phyloP scores from a whole-genome alignment of 2,797 vertebrate species.

The Malurus leucopterus region DNA sequence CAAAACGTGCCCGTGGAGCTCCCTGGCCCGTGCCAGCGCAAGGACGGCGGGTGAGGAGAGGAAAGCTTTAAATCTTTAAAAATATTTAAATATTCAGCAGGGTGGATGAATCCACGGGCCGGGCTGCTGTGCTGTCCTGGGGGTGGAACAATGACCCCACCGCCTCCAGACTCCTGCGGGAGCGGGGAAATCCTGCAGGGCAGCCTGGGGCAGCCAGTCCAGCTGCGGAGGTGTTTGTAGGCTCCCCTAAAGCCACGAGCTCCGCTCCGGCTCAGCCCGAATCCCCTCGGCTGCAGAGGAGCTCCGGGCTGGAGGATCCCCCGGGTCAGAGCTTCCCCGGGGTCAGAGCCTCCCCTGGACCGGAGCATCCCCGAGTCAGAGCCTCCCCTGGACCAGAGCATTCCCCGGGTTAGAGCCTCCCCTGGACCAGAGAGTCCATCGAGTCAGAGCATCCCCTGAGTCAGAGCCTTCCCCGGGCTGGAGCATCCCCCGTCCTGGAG shows the following conservation, averaged over 20 bases:
- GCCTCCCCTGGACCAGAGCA: too few species aligned
- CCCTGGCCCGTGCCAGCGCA: not conserved
- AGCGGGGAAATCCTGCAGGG: accelerated
- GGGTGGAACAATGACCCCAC: not conserved
- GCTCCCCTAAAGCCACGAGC: not conserved
- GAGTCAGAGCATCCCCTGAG: too few species aligned
- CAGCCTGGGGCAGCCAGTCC: not conserved
- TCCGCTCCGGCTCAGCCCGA: not conserved
- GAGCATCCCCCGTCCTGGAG: not conserved
- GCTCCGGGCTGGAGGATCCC: not conserved
- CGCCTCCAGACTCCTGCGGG: not conserved
- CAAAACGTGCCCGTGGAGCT: not conserved
- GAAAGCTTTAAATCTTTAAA: not conserved
- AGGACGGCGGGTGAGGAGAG: not conserved
- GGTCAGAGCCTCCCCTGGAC: too few species aligned
- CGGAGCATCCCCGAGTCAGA: too few species aligned
- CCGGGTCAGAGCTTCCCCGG: too few species aligned
- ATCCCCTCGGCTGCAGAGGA: not conserved
- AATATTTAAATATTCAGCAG: not conserved
- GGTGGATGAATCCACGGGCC: not conserved
- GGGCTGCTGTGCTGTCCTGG: not conserved
- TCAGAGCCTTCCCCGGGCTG: too few species aligned
- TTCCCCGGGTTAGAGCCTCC: too few species aligned
- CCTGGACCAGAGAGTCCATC: too few species aligned
- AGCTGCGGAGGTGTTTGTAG: not conserved